Percentiles rank a stretch among this genome's conserved stretches.
Conservation (phyloP, 2,113 vertebrate genomes). For the human (Homo sapiens) region DNA sequence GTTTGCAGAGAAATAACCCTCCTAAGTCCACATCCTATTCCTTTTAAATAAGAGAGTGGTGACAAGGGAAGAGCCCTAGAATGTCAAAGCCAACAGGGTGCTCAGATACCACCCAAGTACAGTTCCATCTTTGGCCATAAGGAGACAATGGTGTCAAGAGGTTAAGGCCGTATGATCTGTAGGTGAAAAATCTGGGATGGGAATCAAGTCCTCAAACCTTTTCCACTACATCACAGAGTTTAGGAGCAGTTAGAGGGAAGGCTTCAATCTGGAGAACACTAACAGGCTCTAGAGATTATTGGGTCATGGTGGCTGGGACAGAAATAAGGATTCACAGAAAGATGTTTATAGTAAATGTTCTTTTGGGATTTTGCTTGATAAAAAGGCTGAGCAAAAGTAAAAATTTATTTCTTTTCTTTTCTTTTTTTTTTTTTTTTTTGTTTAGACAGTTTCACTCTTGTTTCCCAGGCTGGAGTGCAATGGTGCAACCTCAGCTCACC, state of each 20-base stretch:
- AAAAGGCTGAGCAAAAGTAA: neutral
- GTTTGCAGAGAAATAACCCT: too few relatives aligned
- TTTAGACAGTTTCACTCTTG: too few relatives aligned
- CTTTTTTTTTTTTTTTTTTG: too few relatives aligned
- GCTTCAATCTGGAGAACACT: neutral
- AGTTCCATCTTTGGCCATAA: too few relatives aligned
- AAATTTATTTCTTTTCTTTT: too few relatives aligned
- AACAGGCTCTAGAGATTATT: neutral
- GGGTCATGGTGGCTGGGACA: conserved; percentile 81
- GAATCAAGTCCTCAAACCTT: neutral
- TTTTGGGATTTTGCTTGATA: neutral
- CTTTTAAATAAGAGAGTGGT: neutral
- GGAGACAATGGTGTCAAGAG: neutral
- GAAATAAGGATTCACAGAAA: conserved; percentile 77
- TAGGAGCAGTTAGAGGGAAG: neutral
- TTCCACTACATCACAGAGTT: neutral
- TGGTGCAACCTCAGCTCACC: too few relatives aligned
- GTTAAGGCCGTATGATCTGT: neutral
- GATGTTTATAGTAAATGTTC: conserved; percentile 74
- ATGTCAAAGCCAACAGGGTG: too few relatives aligned
- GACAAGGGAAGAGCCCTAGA: too few relatives aligned
- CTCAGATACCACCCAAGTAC: too few relatives aligned
- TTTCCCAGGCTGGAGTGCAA: too few relatives aligned
- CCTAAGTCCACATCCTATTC: neutral
- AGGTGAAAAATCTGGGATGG: neutral